Conservation (phyloP, 1,140 invertebrate species). For the Ostrea denselamellosa region DNA sequence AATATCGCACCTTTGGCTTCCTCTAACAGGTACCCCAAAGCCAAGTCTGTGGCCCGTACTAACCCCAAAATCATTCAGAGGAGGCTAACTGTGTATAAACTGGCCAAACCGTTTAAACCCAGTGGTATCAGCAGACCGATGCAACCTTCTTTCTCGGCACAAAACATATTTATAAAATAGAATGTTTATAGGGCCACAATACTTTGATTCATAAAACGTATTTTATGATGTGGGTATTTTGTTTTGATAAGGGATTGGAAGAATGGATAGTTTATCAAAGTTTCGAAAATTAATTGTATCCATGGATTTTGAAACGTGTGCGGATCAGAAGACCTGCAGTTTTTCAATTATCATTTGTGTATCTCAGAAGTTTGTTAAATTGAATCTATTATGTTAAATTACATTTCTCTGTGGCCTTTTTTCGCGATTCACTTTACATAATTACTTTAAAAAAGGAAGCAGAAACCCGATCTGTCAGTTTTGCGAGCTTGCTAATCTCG, state of each 20-base stretch:
- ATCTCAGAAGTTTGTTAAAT: neutral
- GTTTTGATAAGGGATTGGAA: neutral
- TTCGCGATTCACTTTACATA: neutral
- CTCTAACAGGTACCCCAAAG: neutral
- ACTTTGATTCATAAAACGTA: neutral
- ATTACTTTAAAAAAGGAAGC: constrained; percentile 34
- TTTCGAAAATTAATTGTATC: no score
- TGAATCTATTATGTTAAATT: constrained; percentile 1
- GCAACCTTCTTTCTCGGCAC: neutral
- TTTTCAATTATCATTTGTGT: no score
- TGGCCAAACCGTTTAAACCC: constrained; percentile 14
- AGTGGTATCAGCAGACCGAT: neutral
- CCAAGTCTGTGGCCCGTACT: neutral
- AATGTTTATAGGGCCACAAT: neutral
- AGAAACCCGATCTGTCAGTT: constrained; percentile 2
- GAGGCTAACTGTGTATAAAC: neutral
- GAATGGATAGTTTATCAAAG: neutral
- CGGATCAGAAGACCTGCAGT: no score
- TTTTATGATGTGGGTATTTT: neutral
- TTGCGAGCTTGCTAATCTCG: neutral
- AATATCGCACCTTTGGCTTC: neutral
- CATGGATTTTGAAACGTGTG: no score
- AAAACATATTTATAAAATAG: neutral
- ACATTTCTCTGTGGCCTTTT: neutral
- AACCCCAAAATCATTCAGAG: constrained; percentile 18